These are phyloP conservation scores for Nezara viridula DNA, from an alignment of 2,888 invertebrate genomes.

Conservation along the genomic window DNA sequence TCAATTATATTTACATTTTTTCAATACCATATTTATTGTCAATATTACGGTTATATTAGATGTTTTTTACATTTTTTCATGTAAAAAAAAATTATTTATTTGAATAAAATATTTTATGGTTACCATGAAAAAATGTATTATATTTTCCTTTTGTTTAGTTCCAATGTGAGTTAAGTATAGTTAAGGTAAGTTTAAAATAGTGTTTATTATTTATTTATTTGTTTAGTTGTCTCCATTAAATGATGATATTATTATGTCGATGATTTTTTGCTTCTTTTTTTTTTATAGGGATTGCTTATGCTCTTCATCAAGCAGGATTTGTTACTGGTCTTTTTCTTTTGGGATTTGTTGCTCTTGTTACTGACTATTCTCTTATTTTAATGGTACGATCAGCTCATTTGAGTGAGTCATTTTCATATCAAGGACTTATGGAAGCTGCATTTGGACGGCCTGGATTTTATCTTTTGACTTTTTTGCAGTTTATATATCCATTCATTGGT, in stretches of 20 bases:
- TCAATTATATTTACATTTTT: no score
- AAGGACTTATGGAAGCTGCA: constrained; percentile 84
- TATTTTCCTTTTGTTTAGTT: neutral
- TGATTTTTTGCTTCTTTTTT: neutral
- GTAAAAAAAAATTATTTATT: no score
- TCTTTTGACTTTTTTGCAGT: constrained; percentile 81
- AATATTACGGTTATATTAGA: no score
- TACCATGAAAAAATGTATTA: neutral
- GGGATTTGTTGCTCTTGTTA: constrained; percentile 80
- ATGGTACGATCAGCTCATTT: constrained; percentile 83
- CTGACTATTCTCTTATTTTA: constrained; percentile 85
- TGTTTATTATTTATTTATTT: neutral
- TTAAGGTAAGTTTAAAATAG: neutral
- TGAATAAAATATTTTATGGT: neutral
- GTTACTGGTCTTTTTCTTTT: constrained; percentile 81
- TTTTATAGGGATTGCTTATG: constrained; percentile 79
- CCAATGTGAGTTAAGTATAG: neutral
- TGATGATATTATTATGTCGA: neutral
- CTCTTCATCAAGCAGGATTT: constrained; percentile 84
- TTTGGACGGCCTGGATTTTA: constrained; percentile 85
- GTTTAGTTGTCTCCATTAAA: neutral
- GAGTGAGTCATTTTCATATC: constrained; percentile 84
- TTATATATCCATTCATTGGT: constrained; percentile 88
- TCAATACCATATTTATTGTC: no score
- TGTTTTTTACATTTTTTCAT: no score